Evolutionary conservation across 2,797 vertebrate species (phyloP).

Genomic region (Jordanella pulchra): DNA sequence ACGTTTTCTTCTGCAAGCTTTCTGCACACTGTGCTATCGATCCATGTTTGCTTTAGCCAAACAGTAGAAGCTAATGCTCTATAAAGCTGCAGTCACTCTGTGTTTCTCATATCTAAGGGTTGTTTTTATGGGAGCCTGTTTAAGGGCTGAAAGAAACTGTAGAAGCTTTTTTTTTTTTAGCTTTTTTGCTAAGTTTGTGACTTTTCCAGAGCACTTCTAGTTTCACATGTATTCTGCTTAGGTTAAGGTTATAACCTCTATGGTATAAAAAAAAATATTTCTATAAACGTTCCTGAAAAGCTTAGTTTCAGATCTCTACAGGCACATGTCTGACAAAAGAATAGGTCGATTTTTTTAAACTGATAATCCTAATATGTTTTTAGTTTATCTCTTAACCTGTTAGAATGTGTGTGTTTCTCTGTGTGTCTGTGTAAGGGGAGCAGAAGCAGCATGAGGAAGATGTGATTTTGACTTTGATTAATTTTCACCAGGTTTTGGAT

Average conservation of each 20-base stretch:
- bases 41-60: slow-evolving; percentile 1
- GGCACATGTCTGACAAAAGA: neutral
- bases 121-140: neutral
- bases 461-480: slow-evolving; percentile 68
- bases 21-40: neutral
- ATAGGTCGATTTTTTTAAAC: neutral
- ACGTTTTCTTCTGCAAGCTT: neutral
- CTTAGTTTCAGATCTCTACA: neutral
- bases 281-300: neutral
- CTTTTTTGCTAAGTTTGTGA: neutral
- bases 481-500: slow-evolving; percentile 86
- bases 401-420: neutral
- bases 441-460: neutral
- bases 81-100: neutral
- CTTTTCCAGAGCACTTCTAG: neutral
- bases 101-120: neutral
- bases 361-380: neutral
- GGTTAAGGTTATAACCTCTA: neutral
- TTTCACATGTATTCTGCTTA: neutral
- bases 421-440: neutral
- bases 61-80: neutral
- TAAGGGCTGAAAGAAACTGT: neutral
- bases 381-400: neutral
- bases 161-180: neutral
- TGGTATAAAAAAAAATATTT: neutral